phyloP scores from a whole-genome alignment of 2,888 invertebrate genomes.

The Ophion obscuratus region DNA sequence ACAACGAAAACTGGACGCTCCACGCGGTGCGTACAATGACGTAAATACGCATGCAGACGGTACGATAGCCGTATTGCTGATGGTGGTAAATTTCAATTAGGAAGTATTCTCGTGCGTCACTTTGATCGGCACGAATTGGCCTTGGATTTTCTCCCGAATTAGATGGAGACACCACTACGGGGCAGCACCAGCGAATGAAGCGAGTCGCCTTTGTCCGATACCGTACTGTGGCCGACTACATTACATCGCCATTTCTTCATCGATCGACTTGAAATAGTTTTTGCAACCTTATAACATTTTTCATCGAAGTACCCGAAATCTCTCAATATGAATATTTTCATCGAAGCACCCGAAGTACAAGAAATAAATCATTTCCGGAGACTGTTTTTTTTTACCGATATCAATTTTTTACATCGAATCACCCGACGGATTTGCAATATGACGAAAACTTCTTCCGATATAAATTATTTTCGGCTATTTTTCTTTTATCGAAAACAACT shows the following conservation, averaged over 20 bases:
- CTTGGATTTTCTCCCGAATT: background rate
- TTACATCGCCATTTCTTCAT: background rate
- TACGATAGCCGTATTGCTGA: background rate
- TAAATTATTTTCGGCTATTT: no score
- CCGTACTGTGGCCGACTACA: background rate
- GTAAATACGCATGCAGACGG: background rate
- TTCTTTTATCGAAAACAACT: no score
- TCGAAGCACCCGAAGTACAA: no score
- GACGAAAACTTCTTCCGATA: no score
- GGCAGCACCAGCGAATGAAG: background rate
- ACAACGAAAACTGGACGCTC: constrained; percentile 24
- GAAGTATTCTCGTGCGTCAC: background rate
- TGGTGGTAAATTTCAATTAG: background rate
- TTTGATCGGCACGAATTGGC: background rate
- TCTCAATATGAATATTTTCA: no score
- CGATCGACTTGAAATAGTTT: background rate
- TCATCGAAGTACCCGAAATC: no score
- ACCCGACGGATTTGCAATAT: no score
- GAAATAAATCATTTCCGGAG: no score
- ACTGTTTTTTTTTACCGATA: no score
- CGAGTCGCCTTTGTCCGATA: background rate
- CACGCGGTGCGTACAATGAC: constrained; percentile 9
- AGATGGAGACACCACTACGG: background rate
- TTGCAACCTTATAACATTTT: background rate
- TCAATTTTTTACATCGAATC: no score